A percentile compares a stretch with the other conserved stretches of the same genome.
Conservation (phyloP, 2,888 invertebrate species). For the Kryphioiulus occultus region DNA sequence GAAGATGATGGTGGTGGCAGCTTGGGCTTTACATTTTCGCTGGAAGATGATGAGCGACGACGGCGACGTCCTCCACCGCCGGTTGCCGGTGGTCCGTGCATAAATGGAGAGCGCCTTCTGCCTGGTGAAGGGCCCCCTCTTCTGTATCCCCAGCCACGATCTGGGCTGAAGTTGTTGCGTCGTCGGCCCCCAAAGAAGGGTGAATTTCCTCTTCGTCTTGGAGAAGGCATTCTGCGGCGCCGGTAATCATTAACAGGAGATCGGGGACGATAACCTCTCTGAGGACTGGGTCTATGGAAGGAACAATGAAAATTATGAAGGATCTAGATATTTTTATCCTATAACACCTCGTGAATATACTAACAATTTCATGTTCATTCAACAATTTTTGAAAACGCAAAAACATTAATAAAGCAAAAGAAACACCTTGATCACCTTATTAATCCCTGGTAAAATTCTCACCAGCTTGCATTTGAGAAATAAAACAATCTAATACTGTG, state of each 20-base stretch:
- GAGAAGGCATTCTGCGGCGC: conserved; percentile 43
- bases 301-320: no score
- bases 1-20: not conserved
- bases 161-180: not conserved
- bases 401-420: no score
- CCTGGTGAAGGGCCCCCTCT: conserved; percentile 51
- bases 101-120: conserved; percentile 50
- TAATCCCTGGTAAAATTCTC: no score
- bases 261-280: conserved; percentile 42
- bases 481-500: no score
- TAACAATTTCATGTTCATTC: no score
- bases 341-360: no score
- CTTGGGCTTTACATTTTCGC: not conserved
- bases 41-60: conserved; percentile 60
- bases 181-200: not conserved
- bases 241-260: conserved; percentile 46
- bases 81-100: conserved; percentile 60
- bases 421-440: no score
- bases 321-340: no score
- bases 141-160: conserved; percentile 51
- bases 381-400: no score
- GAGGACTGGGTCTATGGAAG: conserved; percentile 39
- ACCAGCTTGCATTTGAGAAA: no score
- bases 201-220: conserved; percentile 41
- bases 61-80: conserved; percentile 75